Percentiles rank a stretch among this genome's conserved stretches.
phyloP scores from a whole-genome alignment of 2,888 invertebrate species.

The Epistrophella euchroma region DNA sequence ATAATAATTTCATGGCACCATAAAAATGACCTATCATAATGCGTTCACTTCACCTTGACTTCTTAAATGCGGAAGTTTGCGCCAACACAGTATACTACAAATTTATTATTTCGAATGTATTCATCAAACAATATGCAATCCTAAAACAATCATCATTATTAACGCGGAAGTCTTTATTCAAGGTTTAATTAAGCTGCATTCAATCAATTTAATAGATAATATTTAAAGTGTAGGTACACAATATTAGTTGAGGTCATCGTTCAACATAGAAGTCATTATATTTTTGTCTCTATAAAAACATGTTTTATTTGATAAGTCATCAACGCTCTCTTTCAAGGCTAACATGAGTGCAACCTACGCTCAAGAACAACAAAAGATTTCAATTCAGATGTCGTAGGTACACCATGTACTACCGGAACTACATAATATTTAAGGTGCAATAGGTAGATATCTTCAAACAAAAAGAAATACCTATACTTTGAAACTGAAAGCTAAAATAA shows the following conservation, averaged over 20 bases:
- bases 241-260: constrained; percentile 29
- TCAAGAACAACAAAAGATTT: constrained; percentile 9
- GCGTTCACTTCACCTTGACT: background rate
- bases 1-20: background rate
- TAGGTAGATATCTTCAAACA: background rate
- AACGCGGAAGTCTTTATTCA: constrained; percentile 24
- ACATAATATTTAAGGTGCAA: background rate
- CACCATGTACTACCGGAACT: background rate
- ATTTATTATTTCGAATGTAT: background rate
- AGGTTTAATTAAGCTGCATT: constrained; percentile 28
- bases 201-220: constrained; percentile 21
- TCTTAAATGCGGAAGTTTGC: background rate
- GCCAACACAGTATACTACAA: background rate
- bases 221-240: background rate
- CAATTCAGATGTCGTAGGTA: background rate
- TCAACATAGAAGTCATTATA: constrained; percentile 1
- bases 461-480: background rate
- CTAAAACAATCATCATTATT: no score
- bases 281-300: constrained; percentile 7
- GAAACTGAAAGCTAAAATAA: background rate
- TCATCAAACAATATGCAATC: background rate
- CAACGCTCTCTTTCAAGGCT: constrained; percentile 20
- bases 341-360: constrained; percentile 16
- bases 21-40: background rate
- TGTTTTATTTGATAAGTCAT: constrained; percentile 13